Evolutionary conservation across 2,113 vertebrate genomes (phyloP).

Genomic region (Ophiodon elongatus): DNA sequence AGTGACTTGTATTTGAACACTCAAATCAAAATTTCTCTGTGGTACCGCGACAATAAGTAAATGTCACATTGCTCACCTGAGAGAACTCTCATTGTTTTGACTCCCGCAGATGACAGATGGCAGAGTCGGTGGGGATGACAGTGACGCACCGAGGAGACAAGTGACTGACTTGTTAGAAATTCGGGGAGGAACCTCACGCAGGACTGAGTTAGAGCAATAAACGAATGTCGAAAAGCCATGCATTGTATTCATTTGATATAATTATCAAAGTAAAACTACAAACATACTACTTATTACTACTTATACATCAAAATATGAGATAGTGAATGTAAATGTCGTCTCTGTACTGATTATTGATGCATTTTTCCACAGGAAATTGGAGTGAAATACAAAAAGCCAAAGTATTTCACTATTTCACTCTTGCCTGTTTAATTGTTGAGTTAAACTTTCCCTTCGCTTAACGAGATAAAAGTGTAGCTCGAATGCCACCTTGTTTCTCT

Average conservation of each 20-base stretch:
- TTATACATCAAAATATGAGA: neutral
- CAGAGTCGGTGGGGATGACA: neutral
- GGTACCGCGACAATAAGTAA: constrained; percentile 19
- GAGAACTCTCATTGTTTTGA: constrained; percentile 17
- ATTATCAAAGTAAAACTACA: neutral
- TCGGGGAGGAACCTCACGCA: neutral
- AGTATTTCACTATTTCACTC: neutral
- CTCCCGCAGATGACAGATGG: neutral
- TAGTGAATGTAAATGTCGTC: neutral
- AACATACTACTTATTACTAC: neutral
- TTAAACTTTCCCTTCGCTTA: neutral
- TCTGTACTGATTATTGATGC: neutral
- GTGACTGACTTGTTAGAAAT: neutral
- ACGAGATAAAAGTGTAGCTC: neutral
- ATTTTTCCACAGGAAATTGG: neutral
- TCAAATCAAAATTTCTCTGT: neutral
- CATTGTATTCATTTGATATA: neutral
- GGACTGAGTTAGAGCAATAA: neutral
- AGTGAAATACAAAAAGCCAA: neutral
- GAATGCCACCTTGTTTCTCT: constrained; percentile 5
- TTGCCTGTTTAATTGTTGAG: neutral
- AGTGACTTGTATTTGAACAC: constrained; percentile 43
- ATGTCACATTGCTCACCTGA: constrained; percentile 53
- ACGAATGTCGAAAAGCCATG: neutral
- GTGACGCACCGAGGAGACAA: neutral